These are phyloP conservation scores for Tipula helvola DNA, from an alignment of 2,888 invertebrate genomes.

Conservation along the genomic window DNA sequence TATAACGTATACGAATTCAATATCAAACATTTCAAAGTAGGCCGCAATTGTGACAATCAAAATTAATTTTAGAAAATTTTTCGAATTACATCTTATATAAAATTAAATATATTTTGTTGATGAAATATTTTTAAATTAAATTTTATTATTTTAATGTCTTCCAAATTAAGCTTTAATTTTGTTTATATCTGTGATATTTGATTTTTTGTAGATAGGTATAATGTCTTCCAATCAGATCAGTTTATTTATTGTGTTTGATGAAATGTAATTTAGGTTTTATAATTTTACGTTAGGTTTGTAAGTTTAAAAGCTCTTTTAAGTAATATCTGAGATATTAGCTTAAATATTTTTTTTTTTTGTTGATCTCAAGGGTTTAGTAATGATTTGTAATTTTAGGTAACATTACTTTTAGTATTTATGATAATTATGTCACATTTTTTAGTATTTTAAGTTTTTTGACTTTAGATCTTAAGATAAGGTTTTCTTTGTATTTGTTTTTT, in stretches of 20 bases:
- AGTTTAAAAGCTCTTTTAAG: conserved; percentile 7
- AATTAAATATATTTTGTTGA: neutral
- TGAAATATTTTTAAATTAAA: neutral
- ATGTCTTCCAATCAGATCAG: neutral
- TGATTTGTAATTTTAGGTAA: neutral
- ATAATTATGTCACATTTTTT: neutral
- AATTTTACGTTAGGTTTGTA: neutral
- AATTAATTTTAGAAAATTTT: neutral
- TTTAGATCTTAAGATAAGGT: neutral
- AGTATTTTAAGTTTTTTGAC: neutral
- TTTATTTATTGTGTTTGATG: neutral
- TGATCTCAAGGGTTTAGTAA: neutral
- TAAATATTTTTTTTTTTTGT: neutral
- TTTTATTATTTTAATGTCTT: neutral
- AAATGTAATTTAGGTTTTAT: neutral
- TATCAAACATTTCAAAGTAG: neutral
- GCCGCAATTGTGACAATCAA: conserved; percentile 7
- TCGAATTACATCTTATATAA: neutral
- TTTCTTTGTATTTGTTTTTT: neutral
- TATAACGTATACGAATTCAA: neutral
- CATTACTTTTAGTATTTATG: neutral
- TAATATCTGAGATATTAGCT: conserved; percentile 8
- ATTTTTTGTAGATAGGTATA: neutral
- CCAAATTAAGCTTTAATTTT: neutral
- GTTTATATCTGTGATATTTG: neutral